Evolutionary conservation across 2,888 invertebrate species (phyloP).

Genomic region (Acanthosepion pharaonis): DNA sequence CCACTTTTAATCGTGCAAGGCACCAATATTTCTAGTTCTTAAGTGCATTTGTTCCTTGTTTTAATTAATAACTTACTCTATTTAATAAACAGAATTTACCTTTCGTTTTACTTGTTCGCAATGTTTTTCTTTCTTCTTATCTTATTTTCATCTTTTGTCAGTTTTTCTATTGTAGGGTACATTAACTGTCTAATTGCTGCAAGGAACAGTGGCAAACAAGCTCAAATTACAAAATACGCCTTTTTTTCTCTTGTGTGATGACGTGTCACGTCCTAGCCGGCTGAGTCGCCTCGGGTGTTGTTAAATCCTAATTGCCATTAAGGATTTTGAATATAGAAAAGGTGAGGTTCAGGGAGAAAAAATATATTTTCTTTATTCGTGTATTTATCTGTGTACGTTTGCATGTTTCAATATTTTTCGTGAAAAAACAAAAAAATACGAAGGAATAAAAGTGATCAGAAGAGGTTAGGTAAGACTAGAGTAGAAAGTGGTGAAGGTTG

Average conservation of each 20-base stretch:
- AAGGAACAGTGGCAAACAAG: not conserved
- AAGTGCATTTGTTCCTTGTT: no score
- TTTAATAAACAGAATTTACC: not conserved
- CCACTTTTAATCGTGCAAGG: no score
- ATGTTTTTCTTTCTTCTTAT: not conserved
- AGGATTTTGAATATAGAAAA: not conserved
- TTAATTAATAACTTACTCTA: not conserved
- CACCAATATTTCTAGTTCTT: no score
- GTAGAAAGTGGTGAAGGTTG: not conserved
- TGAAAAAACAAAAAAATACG: not conserved
- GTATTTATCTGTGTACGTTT: not conserved
- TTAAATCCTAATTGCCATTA: not conserved
- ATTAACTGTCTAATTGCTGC: not conserved
- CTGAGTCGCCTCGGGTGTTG: not conserved
- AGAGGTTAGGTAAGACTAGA: not conserved
- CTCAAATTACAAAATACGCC: not conserved
- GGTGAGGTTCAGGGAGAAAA: not conserved
- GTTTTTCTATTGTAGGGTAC: not conserved
- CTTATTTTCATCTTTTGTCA: not conserved
- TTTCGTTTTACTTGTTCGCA: not conserved
- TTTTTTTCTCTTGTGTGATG: not conserved
- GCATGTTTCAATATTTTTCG: no score
- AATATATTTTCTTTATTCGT: not conserved
- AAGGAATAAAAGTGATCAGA: no score
- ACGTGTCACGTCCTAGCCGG: not conserved